Evolutionary conservation across 2,113 vertebrate species (phyloP).

Genomic region (Nothoprocta pentlandii): DNA sequence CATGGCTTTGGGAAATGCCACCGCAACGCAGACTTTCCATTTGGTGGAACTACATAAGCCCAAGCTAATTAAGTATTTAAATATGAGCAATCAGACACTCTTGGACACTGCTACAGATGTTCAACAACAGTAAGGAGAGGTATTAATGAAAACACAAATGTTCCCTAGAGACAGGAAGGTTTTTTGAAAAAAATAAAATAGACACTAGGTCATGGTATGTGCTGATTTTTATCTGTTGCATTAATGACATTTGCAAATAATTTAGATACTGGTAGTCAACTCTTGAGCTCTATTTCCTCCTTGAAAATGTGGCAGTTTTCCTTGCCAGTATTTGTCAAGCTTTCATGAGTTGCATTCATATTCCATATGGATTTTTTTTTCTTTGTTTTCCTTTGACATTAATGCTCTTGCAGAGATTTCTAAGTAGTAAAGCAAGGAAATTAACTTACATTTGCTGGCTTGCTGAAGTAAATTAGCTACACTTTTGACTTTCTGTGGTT

Average conservation of each 20-base stretch:
- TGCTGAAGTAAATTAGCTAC: constrained; percentile 76
- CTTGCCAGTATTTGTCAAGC: constrained; percentile 28
- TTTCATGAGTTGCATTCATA: not conserved
- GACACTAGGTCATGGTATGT: too few species aligned
- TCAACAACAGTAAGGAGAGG: not conserved
- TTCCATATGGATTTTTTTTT: constrained; percentile 54
- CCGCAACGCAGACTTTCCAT: not conserved
- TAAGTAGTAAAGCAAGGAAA: constrained; percentile 73
- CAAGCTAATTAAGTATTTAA: not conserved
- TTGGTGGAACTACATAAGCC: not conserved
- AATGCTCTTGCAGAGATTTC: constrained; percentile 60
- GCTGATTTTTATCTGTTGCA: not conserved
- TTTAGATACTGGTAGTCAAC: too few species aligned
- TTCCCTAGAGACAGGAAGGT: not conserved
- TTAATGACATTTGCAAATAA: not conserved
- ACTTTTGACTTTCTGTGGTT: constrained; percentile 75
- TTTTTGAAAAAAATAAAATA: too few species aligned
- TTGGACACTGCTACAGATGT: not conserved
- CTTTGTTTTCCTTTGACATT: constrained; percentile 61
- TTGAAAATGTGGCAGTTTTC: not conserved
- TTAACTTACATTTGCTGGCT: constrained; percentile 72
- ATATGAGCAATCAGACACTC: not conserved
- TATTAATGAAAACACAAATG: not conserved
- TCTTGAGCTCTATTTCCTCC: not conserved
- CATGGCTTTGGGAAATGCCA: not conserved